Base-by-base conservation (phyloP, 2,113 vertebrate species). In the Tragelaphus scriptus region DNA sequence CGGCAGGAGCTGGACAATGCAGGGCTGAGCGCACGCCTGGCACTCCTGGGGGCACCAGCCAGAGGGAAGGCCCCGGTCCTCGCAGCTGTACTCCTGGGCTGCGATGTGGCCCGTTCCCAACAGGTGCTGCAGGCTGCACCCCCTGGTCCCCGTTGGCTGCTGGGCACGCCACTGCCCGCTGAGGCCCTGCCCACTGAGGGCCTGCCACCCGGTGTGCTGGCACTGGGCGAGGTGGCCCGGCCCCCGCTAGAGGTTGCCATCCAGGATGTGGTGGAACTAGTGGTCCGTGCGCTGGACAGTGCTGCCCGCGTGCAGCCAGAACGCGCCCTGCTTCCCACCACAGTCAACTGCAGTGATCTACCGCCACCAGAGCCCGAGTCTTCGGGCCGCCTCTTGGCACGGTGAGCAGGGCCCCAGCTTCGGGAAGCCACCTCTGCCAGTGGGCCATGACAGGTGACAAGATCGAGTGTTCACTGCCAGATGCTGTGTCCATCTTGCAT, bases 161-260 rank as follows among this genome's bases (percentile, higher is more conserved):
- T 99, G 99, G 99, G 99, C 95, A 99, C 99, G 15, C 99, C 99
- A 0, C 98, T 99, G 93, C 99, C 99, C 0, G 97, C 99, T 0
- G 97, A 99, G 0, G 99, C 99, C 0, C 98, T 99, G 92, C 99
- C 99, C 97, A 99, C 99, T 0, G 97, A 99, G 1, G 99, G 99
- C 15, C 98, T 99, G 96, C 99, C 99, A 0, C 98, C 98, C 0
- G 99, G 99, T 40, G 98, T 99, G 13, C 95, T 99, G 85, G 99
- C 99, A 2, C 99, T 99, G 0, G 99, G 99, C 0, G 99, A 99
- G 98, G 98, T 99, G 6, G 98, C 98, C 36, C 98, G 97, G 28
- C 99, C 99, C 1, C 99, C 99, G 0, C 98, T 99, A 98, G 99
- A 99, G 97, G 99, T 99, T 44, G 99, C 99, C 1, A 88, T 99